Evolutionary conservation across 2,888 invertebrate genomes (phyloP), one percentile per base, ranked within the genome.

Genomic region (Germaria angustata): DNA sequence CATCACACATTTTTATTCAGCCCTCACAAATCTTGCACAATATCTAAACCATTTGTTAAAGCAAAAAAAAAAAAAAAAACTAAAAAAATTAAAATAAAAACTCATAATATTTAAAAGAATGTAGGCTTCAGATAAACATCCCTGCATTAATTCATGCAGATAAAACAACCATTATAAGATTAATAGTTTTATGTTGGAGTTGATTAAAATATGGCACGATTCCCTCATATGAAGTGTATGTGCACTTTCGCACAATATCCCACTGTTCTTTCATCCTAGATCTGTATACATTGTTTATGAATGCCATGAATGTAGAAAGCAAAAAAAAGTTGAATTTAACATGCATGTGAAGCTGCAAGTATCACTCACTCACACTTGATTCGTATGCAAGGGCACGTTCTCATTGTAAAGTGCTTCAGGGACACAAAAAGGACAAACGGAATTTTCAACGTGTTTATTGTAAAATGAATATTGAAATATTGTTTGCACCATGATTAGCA

Each of bases 341-440:
- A 46, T 46, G 22, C 46, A 32, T 53, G 53, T 6, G 8, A 11
- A 13, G 11, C 49, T 49, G n/a, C n/a, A n/a, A n/a, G n/a, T n/a
- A n/a, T 44, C 15, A 61, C 39, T 39, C 3, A 6, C 59, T 24
- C 9, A 41, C 28, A 63, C 41, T 44, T 28, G 28, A 63, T 63
- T 63, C 44, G 41, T 46, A 63, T 63, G 63, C 63, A 17, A 32
- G 17, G 63, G 17, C 63, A 63, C 63, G 63, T 63, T 63, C n/a
- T n/a, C 44, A 6, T 13, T 15, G 15, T 8, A 17, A 17, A 32
- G 11, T 7, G 20, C 17, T 46, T 13, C 1, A 32, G 32, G n/a
- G n/a, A 28, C 7, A 13, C 7, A 13, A 4, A 17, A 46, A 20
- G 9, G 11, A 13, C 24, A 55, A 55, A 55, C 9, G 13, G 5